These are phyloP conservation scores for Acipenser ruthenus DNA, from an alignment of 2,797 vertebrate genomes.

Conservation along the genomic window DNA sequence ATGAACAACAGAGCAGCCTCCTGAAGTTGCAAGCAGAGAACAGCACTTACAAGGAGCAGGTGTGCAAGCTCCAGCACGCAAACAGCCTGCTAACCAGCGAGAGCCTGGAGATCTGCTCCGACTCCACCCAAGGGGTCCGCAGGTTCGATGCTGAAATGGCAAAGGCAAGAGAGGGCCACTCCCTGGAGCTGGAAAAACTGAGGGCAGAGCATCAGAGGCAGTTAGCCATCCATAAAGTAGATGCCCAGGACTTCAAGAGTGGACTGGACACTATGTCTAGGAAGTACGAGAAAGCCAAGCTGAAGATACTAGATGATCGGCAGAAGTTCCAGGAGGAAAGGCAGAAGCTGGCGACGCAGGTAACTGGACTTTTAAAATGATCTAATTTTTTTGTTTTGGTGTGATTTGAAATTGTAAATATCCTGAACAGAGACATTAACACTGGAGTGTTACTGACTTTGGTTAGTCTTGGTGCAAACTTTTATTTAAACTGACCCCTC, in stretches of 20 bases:
- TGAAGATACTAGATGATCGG: slow-evolving; percentile 43
- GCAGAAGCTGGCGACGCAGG: slow-evolving; percentile 50
- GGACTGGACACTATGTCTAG: slow-evolving; percentile 40
- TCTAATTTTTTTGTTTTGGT: too few species aligned
- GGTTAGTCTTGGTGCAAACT: too few species aligned
- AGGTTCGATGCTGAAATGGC: slow-evolving; percentile 41
- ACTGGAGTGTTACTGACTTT: too few species aligned
- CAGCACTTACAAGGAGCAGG: slow-evolving; percentile 13
- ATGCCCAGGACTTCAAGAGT: slow-evolving; percentile 35
- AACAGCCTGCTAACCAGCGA: slow-evolving; percentile 43
- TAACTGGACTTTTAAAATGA: slow-evolving; percentile 18
- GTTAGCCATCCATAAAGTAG: slow-evolving; percentile 41
- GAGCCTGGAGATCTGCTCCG: slow-evolving; percentile 37
- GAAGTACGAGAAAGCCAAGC: slow-evolving; percentile 46
- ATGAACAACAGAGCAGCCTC: slow-evolving; percentile 31
- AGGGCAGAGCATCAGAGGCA: slow-evolving; percentile 34
- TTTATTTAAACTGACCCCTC: neutral
- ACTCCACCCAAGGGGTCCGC: slow-evolving; percentile 30
- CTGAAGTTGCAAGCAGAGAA: slow-evolving; percentile 47
- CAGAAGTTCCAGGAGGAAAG: slow-evolving; percentile 51
- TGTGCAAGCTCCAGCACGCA: slow-evolving; percentile 42
- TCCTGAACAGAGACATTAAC: too few species aligned
- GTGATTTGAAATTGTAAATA: too few species aligned
- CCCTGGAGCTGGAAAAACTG: slow-evolving; percentile 41
- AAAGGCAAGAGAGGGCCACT: slow-evolving; percentile 37